These are phyloP conservation scores for Dascyllus trimaculatus DNA, from an alignment of 2,113 vertebrate genomes.

Conservation along the genomic window DNA sequence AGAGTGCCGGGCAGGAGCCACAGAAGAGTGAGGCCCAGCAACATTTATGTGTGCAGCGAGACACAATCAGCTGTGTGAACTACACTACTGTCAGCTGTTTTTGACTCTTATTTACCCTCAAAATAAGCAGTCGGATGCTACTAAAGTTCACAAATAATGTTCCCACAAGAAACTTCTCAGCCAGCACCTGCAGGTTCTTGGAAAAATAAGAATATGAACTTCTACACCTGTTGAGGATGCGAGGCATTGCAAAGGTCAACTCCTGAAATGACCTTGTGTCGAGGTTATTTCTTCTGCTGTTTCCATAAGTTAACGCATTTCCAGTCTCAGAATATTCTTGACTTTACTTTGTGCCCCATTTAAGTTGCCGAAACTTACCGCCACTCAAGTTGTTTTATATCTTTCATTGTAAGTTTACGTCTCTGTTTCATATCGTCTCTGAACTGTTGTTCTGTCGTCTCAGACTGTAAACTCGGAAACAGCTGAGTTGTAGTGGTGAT, in stretches of 20 bases:
- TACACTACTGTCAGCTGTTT: background rate
- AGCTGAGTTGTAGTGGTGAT: slow-evolving; percentile 7
- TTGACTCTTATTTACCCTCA: background rate
- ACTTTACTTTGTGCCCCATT: background rate
- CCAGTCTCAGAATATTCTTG: background rate
- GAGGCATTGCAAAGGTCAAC: background rate
- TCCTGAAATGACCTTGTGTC: slow-evolving; percentile 4
- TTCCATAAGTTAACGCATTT: background rate
- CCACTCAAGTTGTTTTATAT: background rate
- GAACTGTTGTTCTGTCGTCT: slow-evolving; percentile 14
- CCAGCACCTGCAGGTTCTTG: no score
- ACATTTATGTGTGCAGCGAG: slow-evolving; percentile 88
- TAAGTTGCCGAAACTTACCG: background rate
- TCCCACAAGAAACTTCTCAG: no score
- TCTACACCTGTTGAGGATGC: background rate
- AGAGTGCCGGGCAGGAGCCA: slow-evolving; percentile 85
- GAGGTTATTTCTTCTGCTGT: slow-evolving; percentile 4
- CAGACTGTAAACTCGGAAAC: slow-evolving; percentile 20
- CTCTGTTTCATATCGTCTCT: slow-evolving; percentile 11
- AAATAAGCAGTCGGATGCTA: background rate
- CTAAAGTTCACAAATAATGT: slow-evolving; percentile 3
- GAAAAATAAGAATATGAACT: no score
- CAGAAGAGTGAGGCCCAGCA: slow-evolving; percentile 88
- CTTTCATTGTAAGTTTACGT: slow-evolving; percentile 1
- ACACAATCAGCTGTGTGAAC: slow-evolving; percentile 85